phyloP scores from a whole-genome alignment of 2,113 vertebrate genomes.

The Scartelaos histophorus region DNA sequence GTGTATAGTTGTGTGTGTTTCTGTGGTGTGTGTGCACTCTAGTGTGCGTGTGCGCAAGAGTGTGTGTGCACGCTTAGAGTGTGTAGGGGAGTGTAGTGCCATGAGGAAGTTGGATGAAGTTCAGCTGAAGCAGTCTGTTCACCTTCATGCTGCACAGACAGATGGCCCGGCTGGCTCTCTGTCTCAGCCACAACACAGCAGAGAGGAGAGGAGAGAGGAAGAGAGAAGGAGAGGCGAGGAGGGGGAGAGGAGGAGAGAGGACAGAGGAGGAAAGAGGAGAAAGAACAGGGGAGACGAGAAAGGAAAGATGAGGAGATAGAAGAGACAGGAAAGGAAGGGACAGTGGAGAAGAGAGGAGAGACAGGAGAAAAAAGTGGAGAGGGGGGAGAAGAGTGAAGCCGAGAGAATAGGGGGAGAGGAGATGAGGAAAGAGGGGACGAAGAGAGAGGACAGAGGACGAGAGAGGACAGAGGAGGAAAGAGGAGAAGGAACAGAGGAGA shows the following conservation, averaged over 20 bases:
- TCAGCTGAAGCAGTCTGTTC: conserved; percentile 70
- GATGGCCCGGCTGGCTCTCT: conserved; percentile 59
- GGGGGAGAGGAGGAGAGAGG: not conserved
- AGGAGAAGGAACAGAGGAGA: too few species aligned
- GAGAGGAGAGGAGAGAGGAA: conserved; percentile 44
- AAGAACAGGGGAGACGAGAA: not conserved
- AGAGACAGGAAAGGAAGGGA: not conserved
- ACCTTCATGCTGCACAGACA: conserved; percentile 67
- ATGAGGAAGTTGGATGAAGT: conserved; percentile 63
- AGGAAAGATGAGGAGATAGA: not conserved
- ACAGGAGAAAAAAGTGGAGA: too few species aligned
- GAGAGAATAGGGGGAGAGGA: not conserved
- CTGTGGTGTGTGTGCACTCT: conserved; percentile 46
- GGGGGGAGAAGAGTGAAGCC: not conserved
- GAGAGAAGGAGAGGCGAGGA: not conserved
- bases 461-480: not conserved
- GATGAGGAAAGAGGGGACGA: not conserved
- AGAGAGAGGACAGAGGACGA: too few species aligned
- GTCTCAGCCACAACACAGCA: conserved; percentile 44
- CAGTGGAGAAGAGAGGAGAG: not conserved
- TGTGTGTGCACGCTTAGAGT: conserved; percentile 40
- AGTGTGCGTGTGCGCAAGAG: conserved; percentile 24
- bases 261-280: not conserved
- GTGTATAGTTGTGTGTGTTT: too few species aligned
- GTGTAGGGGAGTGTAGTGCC: conserved; percentile 65